Evolutionary conservation across 2,113 vertebrate genomes (phyloP), one percentile per base, ranked within the genome.

Genomic region (Nerophis ophidion): DNA sequence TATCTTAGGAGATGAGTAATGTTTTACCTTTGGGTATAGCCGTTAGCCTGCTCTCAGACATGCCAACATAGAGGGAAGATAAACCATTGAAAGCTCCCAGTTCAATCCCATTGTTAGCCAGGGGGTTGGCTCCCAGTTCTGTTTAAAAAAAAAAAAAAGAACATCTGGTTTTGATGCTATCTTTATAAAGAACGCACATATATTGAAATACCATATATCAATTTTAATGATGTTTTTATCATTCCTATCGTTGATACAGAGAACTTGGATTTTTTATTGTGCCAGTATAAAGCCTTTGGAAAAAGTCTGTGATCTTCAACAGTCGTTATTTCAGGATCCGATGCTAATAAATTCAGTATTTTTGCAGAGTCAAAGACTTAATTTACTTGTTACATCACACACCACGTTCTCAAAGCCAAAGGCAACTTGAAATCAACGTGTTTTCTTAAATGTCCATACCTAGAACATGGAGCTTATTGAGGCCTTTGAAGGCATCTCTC

Each of bases 71-170:
- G 14, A 93, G 92, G n/a, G 93, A 90, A 0, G 92, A 90, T 81
- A 98, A 82, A 35, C 92, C 93, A 70, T 97, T 91, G 46, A 99
- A 99, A 50, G 97, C 95, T 35, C 93, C 95, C 38, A 91, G 82
- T 67, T 94, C 93, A 63, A 99, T 96, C 17, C 95, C 96, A 5
- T 82, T 91, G 58, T 94, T 97, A 57, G 93, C 76, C 46, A 99
- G 86, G 71, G 95, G 96, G 73, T 99, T 99, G 73, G 94, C 95
- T n/a, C 93, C 95, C 89, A 98, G 92, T 89, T 99, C 97, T 99
- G 89, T 73, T 73, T 55, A 42, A 47, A 62, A 48, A 61, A 4
- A 35, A n/a, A n/a, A n/a, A 33, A 53, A 35, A 42, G 54, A 16
- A 64, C 62, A 83, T 75, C 48, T 42, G 48, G 7, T 60, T 60